Percentiles rank a stretch among this genome's conserved stretches.
phyloP scores from a whole-genome alignment of 1,140 invertebrate genomes.

The Acyrthosiphon pisum region DNA sequence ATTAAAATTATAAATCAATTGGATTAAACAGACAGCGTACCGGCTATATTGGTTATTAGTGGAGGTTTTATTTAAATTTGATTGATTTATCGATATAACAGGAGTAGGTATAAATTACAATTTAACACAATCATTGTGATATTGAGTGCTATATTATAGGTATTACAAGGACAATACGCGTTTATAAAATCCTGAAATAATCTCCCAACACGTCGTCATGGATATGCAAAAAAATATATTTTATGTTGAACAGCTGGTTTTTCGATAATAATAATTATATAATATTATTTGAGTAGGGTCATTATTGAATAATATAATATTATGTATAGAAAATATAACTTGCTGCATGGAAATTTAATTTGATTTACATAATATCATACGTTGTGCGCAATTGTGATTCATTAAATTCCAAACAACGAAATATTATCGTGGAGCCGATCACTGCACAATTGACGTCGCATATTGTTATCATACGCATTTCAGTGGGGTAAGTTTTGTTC shows the following conservation, averaged over 20 bases:
- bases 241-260: neutral
- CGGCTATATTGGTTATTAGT: neutral
- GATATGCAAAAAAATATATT: neutral
- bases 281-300: neutral
- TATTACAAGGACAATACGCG: neutral
- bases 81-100: neutral
- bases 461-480: neutral
- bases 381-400: neutral
- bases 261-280: neutral
- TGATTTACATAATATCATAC: neutral
- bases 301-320: neutral
- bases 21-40: neutral
- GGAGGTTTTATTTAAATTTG: neutral
- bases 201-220: neutral
- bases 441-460: neutral
- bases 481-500: neutral
- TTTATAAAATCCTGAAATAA: neutral
- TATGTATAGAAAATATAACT: too few relatives aligned
- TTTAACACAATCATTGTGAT: neutral
- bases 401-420: neutral
- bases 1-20: neutral
- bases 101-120: neutral
- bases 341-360: neutral
- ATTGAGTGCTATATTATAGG: neutral
- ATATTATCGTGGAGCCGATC: neutral